phyloP scores from a whole-genome alignment of 30 jellyfish, hydroid and myxozoan species.

The Kudoa iwatai region DNA sequence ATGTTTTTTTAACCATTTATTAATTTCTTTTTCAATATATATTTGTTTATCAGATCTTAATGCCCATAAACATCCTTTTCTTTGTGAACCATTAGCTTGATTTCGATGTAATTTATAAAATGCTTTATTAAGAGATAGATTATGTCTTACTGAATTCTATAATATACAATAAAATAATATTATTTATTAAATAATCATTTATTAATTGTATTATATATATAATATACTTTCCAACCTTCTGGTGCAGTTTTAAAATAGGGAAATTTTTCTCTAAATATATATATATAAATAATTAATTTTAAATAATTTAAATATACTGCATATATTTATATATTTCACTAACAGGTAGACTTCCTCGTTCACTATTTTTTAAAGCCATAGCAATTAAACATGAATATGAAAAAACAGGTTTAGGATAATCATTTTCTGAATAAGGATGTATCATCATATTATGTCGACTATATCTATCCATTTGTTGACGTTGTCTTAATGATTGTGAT shows the following conservation, averaged over 20 bases:
- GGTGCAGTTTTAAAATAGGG: constrained; percentile 98
- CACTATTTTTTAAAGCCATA: constrained; percentile 64
- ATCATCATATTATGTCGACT: too few species aligned
- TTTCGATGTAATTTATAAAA: constrained; percentile 53
- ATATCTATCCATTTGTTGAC: too few species aligned
- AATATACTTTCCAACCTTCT: constrained; percentile 91
- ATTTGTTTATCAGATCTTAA: constrained; percentile 67
- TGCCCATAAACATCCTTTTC: constrained; percentile 93
- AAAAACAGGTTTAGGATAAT: constrained; percentile 82
- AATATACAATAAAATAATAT: background rate
- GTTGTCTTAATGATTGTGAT: too few species aligned
- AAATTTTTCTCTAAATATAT: constrained; percentile 17
- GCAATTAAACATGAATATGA: constrained; percentile 74
- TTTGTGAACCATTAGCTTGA: constrained; percentile 47
- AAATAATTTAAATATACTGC: constrained; percentile 25
- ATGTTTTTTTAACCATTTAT: constrained; percentile 74
- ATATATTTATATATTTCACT: constrained; percentile 61
- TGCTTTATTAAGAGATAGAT: constrained; percentile 52
- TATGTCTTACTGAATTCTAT: constrained; percentile 89
- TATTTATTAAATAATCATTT: background rate
- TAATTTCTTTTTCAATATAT: constrained; percentile 36
- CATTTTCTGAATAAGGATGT: too few species aligned
- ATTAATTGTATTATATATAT: background rate
- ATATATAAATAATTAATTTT: too few species aligned
- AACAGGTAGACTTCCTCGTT: constrained; percentile 60